Percentiles rank a stretch among this genome's conserved stretches.
Evolutionary conservation across 1,140 invertebrate species (phyloP).

Genomic region (Nixonia krombeini): DNA sequence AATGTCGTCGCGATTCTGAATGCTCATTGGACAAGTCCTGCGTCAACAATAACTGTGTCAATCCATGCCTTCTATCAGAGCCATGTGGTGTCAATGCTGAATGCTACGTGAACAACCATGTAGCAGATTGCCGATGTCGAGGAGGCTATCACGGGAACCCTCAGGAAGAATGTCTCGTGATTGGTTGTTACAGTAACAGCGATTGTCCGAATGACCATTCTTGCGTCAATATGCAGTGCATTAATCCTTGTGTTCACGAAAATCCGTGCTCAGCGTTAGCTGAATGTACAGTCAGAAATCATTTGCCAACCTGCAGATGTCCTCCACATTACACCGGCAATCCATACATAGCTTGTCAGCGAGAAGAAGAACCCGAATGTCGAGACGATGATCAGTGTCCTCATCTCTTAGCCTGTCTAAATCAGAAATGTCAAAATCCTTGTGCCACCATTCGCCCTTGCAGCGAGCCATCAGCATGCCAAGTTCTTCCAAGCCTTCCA

Average conservation of each 20-base stretch:
- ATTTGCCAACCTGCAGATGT: slow-evolving; percentile 87
- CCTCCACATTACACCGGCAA: slow-evolving; percentile 81
- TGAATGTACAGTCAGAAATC: slow-evolving; percentile 85
- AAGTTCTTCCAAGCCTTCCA: slow-evolving; percentile 84
- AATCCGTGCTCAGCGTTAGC: slow-evolving; percentile 84
- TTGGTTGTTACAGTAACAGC: slow-evolving; percentile 90
- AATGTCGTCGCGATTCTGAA: slow-evolving; percentile 84
- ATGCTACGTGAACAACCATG: slow-evolving; percentile 83
- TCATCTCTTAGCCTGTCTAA: slow-evolving; percentile 83
- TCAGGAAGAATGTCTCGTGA: slow-evolving; percentile 80
- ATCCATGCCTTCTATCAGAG: slow-evolving; percentile 82
- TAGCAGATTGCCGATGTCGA: slow-evolving; percentile 83
- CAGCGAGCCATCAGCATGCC: slow-evolving; percentile 82
- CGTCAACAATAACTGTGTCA: slow-evolving; percentile 86
- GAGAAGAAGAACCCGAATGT: slow-evolving; percentile 82
- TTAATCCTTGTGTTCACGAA: slow-evolving; percentile 85
- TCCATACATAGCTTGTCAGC: slow-evolving; percentile 84
- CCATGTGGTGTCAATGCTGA: slow-evolving; percentile 89
- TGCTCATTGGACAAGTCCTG: slow-evolving; percentile 86
- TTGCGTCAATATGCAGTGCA: slow-evolving; percentile 89
- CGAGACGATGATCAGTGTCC: slow-evolving; percentile 86
- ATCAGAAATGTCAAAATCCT: slow-evolving; percentile 86
- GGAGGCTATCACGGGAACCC: slow-evolving; percentile 87
- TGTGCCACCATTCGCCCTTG: slow-evolving; percentile 86
- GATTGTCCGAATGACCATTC: slow-evolving; percentile 89